phyloP scores from a whole-genome alignment of 1,140 invertebrate genomes.

The Ostrea edulis region DNA sequence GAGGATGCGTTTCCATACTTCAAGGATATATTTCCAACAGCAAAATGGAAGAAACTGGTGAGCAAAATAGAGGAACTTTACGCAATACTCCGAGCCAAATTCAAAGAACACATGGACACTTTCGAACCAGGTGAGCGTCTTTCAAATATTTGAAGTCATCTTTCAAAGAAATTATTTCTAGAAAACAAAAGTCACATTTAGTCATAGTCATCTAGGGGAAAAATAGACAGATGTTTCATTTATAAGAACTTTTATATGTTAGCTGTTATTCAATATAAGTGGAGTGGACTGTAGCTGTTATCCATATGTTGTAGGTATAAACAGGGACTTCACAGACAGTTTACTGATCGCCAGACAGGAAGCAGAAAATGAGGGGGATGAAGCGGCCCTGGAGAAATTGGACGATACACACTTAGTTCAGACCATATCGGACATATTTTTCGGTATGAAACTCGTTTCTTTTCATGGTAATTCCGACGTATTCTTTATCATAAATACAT shows the following conservation, averaged over 20 bases:
- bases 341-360: not conserved
- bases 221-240: not conserved
- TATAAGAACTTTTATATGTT: not conserved
- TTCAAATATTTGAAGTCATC: not conserved
- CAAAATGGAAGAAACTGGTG: conserved; percentile 23
- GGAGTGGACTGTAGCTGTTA: too few species aligned
- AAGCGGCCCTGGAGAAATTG: too few species aligned
- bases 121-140: conserved; percentile 37
- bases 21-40: conserved; percentile 38
- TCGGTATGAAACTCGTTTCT: too few species aligned
- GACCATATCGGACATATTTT: too few species aligned
- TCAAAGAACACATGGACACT: conserved; percentile 33
- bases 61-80: not conserved
- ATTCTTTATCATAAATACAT: too few species aligned
- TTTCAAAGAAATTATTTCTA: not conserved
- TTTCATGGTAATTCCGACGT: too few species aligned
- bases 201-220: not conserved
- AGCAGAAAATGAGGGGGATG: too few species aligned
- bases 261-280: too few species aligned
- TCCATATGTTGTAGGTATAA: not conserved
- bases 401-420: too few species aligned
- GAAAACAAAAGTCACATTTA: not conserved
- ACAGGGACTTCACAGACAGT: not conserved
- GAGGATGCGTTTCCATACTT: conserved; percentile 50
- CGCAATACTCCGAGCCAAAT: not conserved